These are phyloP conservation scores for Peromyscus melanophrys DNA, from an alignment of 2,797 vertebrate species.

Conservation along the genomic window DNA sequence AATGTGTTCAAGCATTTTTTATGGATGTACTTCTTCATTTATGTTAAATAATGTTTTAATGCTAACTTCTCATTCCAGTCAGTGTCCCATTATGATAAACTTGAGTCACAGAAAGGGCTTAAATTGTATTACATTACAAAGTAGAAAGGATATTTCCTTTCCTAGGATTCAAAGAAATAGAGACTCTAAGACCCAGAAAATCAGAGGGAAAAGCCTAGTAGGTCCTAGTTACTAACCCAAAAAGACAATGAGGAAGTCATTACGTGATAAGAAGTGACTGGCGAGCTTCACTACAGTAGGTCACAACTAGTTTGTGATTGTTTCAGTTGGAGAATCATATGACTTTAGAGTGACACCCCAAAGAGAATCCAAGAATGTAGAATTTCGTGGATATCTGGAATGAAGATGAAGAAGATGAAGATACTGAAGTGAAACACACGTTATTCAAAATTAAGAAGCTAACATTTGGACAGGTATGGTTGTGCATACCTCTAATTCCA, in stretches of 20 bases:
- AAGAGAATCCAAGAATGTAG: background rate
- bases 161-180: background rate
- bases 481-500: background rate
- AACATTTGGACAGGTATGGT: background rate
- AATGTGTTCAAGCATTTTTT: background rate
- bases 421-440: background rate
- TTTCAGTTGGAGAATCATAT: background rate
- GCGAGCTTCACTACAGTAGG: background rate
- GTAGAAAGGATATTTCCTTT: background rate
- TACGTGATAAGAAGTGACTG: background rate
- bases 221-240: background rate
- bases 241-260: background rate
- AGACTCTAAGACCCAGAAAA: background rate
- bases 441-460: background rate
- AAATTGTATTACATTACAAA: conserved; percentile 11
- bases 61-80: background rate
- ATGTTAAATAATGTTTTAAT: background rate
- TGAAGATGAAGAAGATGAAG: background rate
- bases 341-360: background rate
- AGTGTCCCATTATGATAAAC: background rate
- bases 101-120: background rate
- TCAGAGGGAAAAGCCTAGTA: background rate
- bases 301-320: background rate
- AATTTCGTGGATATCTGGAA: background rate
- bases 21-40: conserved; percentile 6